Evolutionary conservation across 35 echinoderm and acorn worm genomes (phyloP).

Genomic region (Acanthaster planci): DNA sequence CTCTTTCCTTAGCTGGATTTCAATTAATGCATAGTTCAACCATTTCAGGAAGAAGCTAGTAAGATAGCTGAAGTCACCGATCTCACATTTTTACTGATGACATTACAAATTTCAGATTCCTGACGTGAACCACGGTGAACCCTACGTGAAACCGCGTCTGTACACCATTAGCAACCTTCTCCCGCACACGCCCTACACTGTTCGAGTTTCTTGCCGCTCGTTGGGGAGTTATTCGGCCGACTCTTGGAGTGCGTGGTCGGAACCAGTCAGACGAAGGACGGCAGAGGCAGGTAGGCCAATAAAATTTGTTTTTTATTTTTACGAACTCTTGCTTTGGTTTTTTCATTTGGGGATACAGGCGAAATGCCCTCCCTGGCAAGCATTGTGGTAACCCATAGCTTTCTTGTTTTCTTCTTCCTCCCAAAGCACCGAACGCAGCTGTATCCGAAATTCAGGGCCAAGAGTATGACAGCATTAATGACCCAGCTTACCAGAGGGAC

Average conservation of each 20-base stretch:
- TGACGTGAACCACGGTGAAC: not conserved
- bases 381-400: not conserved
- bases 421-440: constrained; percentile 3
- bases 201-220: constrained; percentile 6
- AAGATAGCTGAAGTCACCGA: no score
- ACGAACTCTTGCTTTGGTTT: no score
- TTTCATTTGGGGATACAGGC: no score
- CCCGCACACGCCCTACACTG: constrained; percentile 9
- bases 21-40: no score
- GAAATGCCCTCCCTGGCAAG: no score
- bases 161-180: not conserved
- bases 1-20: no score
- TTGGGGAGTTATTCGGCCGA: not conserved
- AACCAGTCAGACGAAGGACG: not conserved
- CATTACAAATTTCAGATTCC: not conserved
- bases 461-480: not conserved
- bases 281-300: constrained; percentile 12
- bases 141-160: not conserved
- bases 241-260: constrained; percentile 27
- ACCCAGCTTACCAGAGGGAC: not conserved
- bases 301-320: no score
- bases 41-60: no score
- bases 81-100: no score
- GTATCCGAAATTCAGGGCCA: not conserved
- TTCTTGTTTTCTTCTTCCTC: not conserved